Evolutionary conservation across 2,888 invertebrate genomes (phyloP).

Genomic region (Blomia tropicalis): DNA sequence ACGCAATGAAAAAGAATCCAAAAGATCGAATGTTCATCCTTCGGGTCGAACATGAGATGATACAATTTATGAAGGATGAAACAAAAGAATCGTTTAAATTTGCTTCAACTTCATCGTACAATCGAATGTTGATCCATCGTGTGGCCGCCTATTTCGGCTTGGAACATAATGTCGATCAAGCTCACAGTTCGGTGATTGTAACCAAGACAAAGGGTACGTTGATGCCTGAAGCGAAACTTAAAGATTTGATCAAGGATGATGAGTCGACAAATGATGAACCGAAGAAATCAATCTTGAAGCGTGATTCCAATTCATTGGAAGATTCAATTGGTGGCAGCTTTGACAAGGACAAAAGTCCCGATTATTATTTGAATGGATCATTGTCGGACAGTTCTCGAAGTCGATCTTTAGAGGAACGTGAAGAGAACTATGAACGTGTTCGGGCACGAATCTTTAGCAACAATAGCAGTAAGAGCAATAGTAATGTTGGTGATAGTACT

Average conservation of each 20-base stretch:
- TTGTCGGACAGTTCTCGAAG: slow-evolving; percentile 49
- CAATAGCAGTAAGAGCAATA: neutral
- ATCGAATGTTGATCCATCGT: slow-evolving; percentile 85
- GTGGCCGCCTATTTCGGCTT: slow-evolving; percentile 83
- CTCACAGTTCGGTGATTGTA: slow-evolving; percentile 56
- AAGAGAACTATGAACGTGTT: slow-evolving; percentile 71
- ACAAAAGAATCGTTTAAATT: slow-evolving; percentile 55
- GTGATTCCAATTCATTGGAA: slow-evolving; percentile 63
- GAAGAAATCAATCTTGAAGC: slow-evolving; percentile 59
- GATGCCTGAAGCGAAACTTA: slow-evolving; percentile 54
- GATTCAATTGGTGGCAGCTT: slow-evolving; percentile 40
- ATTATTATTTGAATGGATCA: slow-evolving; percentile 33
- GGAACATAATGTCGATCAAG: slow-evolving; percentile 77
- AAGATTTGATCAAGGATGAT: slow-evolving; percentile 52
- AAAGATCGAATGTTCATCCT: slow-evolving; percentile 70
- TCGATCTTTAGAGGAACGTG: slow-evolving; percentile 77
- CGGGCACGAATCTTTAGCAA: slow-evolving; percentile 67
- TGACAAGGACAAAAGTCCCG: slow-evolving; percentile 37
- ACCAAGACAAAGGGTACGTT: slow-evolving; percentile 52
- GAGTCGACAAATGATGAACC: slow-evolving; percentile 47
- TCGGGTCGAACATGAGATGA: slow-evolving; percentile 70
- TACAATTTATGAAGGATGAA: slow-evolving; percentile 62
- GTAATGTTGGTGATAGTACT: too few species aligned
- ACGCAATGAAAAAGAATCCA: slow-evolving; percentile 73
- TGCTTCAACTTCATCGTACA: slow-evolving; percentile 84